phyloP scores from a whole-genome alignment of 2,113 vertebrate genomes.

The Lanius collurio region DNA sequence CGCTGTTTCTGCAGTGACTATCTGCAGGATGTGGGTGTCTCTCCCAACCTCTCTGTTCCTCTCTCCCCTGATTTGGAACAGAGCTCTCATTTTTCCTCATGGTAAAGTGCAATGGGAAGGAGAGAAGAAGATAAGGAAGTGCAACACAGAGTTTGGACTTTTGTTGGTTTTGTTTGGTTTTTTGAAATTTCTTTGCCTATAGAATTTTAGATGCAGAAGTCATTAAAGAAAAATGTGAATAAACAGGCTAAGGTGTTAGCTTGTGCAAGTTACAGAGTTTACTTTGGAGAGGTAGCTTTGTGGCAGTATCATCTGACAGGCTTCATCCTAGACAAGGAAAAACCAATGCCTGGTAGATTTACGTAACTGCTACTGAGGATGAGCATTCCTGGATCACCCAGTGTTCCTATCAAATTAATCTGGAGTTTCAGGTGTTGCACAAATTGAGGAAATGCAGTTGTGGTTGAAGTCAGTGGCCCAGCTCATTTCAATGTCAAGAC shows the following conservation, averaged over 20 bases:
- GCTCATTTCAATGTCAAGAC: not conserved
- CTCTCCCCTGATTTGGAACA: not conserved
- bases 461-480: not conserved
- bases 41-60: not conserved
- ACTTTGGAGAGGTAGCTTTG: not conserved
- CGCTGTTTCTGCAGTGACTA: fast-evolving
- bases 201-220: not conserved
- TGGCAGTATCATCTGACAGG: not conserved
- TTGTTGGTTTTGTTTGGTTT: not conserved
- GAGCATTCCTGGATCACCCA: not conserved
- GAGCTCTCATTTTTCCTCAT: not conserved
- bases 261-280: not conserved
- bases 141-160: fast-evolving
- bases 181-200: not conserved
- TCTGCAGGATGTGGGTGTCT: not conserved
- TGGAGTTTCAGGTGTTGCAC: not conserved
- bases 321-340: not conserved
- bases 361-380: fast-evolving
- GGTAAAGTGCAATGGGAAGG: not conserved
- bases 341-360: not conserved
- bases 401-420: not conserved
- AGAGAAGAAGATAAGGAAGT: not conserved
- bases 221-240: not conserved
- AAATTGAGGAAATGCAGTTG: not conserved
- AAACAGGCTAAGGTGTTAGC: not conserved